A percentile compares a stretch with the other conserved stretches of the same genome.
Evolutionary conservation across 2,888 invertebrate species (phyloP).

Genomic region (Belgica antarctica): DNA sequence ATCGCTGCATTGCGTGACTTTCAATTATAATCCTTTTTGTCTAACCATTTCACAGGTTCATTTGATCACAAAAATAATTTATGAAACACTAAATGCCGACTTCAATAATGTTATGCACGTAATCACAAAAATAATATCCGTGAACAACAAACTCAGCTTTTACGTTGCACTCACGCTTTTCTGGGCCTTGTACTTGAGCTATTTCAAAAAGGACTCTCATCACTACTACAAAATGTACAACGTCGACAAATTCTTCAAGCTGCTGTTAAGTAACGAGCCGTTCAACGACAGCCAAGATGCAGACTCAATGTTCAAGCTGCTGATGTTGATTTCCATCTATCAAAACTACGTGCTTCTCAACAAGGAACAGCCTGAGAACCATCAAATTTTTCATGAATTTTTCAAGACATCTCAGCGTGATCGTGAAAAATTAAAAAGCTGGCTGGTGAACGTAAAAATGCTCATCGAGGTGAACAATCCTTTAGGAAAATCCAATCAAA

Average conservation of each 20-base stretch:
- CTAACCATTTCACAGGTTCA: constrained; percentile 33
- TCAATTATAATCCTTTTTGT: constrained; percentile 32
- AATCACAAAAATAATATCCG: constrained; percentile 4
- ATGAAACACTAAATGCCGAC: constrained; percentile 28
- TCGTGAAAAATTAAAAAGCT: constrained; percentile 28
- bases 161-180: constrained; percentile 33
- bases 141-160: constrained; percentile 27
- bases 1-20: not conserved
- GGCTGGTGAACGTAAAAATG: constrained; percentile 24
- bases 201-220: constrained; percentile 33
- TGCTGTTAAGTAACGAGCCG: not conserved
- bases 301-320: constrained; percentile 7
- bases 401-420: constrained; percentile 18
- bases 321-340: constrained; percentile 31
- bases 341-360: constrained; percentile 32
- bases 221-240: constrained; percentile 39
- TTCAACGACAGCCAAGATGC: not conserved
- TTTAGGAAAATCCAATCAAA: constrained; percentile 19
- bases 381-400: constrained; percentile 34
- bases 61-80: constrained; percentile 38
- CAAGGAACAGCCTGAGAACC: not conserved
- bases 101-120: constrained; percentile 36
- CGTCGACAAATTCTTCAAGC: constrained; percentile 30
- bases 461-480: constrained; percentile 10
- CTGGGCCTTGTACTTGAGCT: constrained; percentile 23